phyloP scores from a whole-genome alignment of 2,113 vertebrate genomes.

The Bungarus multicinctus region DNA sequence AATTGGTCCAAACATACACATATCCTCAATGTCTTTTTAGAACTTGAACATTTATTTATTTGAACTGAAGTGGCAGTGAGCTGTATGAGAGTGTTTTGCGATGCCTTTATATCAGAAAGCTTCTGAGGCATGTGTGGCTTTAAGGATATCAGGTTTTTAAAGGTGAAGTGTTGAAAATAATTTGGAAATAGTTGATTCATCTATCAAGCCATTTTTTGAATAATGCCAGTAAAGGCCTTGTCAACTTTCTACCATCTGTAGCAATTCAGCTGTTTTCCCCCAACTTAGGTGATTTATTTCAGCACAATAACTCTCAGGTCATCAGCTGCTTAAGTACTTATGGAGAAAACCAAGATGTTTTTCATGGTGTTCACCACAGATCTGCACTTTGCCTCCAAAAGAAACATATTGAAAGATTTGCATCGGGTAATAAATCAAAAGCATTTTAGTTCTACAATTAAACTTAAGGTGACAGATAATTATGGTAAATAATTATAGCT shows the following conservation, averaged over 20 bases:
- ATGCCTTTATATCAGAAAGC: neutral
- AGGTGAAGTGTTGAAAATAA: slow-evolving; percentile 36
- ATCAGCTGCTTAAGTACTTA: slow-evolving; percentile 73
- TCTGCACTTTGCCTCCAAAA: slow-evolving; percentile 50
- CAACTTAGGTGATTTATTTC: slow-evolving; percentile 64
- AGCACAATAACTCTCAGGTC: slow-evolving; percentile 55
- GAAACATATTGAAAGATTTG: slow-evolving; percentile 16
- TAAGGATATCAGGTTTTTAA: slow-evolving; percentile 49
- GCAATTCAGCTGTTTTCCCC: slow-evolving; percentile 42
- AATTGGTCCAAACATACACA: neutral
- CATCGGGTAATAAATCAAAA: slow-evolving; percentile 20
- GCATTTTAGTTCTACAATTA: neutral
- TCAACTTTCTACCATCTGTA: slow-evolving; percentile 55
- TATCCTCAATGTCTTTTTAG: neutral
- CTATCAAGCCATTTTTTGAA: slow-evolving; percentile 62
- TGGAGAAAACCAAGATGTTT: slow-evolving; percentile 52
- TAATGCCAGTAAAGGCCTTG: slow-evolving; percentile 54
- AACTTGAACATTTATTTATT: neutral
- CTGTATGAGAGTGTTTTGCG: neutral
- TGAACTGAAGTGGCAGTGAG: neutral
- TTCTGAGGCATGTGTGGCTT: slow-evolving; percentile 6
- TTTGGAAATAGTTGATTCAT: slow-evolving; percentile 59
- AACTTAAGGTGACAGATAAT: neutral
- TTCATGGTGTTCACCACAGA: slow-evolving; percentile 55
- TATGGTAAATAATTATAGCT: neutral